phyloP scores from a whole-genome alignment of 1,140 invertebrate species.

The Schlechtendalia chinensis region DNA sequence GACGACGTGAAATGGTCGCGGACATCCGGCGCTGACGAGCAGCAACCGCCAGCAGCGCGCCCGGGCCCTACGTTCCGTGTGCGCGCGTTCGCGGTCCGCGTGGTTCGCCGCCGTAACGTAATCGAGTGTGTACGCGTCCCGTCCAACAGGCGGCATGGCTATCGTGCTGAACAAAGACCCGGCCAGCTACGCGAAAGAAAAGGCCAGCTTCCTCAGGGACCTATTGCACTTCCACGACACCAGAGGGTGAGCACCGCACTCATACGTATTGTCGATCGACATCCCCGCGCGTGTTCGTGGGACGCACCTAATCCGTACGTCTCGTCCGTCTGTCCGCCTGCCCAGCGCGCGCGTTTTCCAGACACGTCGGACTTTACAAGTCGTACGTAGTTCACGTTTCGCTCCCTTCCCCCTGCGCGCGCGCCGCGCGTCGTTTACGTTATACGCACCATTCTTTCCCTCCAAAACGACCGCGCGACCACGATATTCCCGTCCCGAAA shows the following conservation, averaged over 20 bases:
- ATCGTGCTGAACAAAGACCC: slow-evolving; percentile 71
- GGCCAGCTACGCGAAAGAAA: slow-evolving; percentile 65
- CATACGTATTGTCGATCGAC: not conserved
- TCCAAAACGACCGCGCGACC: not conserved
- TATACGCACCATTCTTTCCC: not conserved
- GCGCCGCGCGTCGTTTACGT: too few species aligned
- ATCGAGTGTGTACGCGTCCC: not conserved
- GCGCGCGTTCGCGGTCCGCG: not conserved
- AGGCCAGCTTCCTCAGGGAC: slow-evolving; percentile 70
- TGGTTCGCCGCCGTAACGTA: not conserved
- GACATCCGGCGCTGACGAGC: slow-evolving; percentile 34
- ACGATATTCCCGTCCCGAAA: too few species aligned
- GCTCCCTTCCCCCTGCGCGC: too few species aligned
- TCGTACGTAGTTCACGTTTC: too few species aligned
- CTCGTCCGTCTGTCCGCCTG: not conserved
- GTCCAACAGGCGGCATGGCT: slow-evolving; percentile 60
- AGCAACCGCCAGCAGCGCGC: not conserved
- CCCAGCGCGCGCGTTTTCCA: not conserved
- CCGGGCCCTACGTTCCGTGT: not conserved
- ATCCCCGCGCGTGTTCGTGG: not conserved
- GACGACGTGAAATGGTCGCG: slow-evolving; percentile 12
- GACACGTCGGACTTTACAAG: too few species aligned
- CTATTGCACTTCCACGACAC: slow-evolving; percentile 79
- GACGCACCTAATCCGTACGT: not conserved
- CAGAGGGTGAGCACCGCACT: slow-evolving; percentile 71